Conservation (phyloP, 2,888 invertebrate species). For the Brassicogethes aeneus region DNA sequence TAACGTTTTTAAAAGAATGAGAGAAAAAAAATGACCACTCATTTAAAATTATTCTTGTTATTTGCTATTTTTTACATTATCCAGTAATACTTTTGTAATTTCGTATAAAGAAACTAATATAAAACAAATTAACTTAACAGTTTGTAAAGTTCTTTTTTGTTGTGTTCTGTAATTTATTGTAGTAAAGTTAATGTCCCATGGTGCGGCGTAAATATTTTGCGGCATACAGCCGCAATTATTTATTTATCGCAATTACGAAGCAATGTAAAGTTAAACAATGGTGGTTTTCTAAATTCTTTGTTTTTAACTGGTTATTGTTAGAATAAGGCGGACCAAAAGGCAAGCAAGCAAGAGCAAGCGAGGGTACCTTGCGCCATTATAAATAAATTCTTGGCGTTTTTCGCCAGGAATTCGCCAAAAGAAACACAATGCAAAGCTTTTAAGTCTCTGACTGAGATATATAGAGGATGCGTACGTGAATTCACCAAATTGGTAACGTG, state of each 20-base stretch:
- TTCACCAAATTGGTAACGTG: conserved; percentile 21
- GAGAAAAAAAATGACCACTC: too few relatives aligned
- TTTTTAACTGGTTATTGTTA: conserved; percentile 22
- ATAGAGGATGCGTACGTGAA: conserved; percentile 17
- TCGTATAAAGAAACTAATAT: too few relatives aligned
- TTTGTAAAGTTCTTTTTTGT: too few relatives aligned
- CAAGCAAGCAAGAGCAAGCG: too few relatives aligned
- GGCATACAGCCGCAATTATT: conserved; percentile 10
- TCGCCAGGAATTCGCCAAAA: conserved; percentile 22
- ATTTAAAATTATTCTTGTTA: too few relatives aligned
- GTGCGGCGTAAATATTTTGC: conserved; percentile 1
- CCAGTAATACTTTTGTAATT: too few relatives aligned
- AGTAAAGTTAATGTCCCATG: too few relatives aligned
- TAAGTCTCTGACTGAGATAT: conserved; percentile 21
- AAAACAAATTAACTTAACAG: too few relatives aligned
- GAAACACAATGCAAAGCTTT: conserved; percentile 25
- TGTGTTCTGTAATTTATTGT: too few relatives aligned
- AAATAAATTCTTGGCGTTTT: conserved; percentile 29
- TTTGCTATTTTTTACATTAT: too few relatives aligned
- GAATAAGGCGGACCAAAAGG: conserved; percentile 20
- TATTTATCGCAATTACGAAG: conserved; percentile 31
- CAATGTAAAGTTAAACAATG: conserved; percentile 27
- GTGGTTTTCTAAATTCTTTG: conserved; percentile 21
- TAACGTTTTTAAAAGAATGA: too few relatives aligned
- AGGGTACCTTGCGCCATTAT: conserved; percentile 24